A percentile compares a stretch with the other conserved stretches of the same genome.
Conservation (phyloP, 2,797 vertebrate genomes). For the Sparidentex hasta region DNA sequence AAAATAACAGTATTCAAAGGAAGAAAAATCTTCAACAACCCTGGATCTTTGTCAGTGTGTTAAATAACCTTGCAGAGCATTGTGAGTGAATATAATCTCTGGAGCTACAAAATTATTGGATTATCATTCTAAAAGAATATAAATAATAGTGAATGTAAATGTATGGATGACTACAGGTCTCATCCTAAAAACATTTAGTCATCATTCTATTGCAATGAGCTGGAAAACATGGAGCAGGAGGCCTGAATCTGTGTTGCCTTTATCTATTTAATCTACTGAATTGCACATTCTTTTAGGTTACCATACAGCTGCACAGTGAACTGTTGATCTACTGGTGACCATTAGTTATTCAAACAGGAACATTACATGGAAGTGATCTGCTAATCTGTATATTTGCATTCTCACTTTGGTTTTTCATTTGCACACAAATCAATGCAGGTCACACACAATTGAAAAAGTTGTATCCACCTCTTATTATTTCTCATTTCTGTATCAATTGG, state of each 20-base stretch:
- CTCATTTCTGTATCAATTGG: slow-evolving; percentile 35
- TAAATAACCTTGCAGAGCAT: slow-evolving; percentile 64
- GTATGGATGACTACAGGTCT: slow-evolving; percentile 48
- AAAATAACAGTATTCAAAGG: slow-evolving; percentile 77
- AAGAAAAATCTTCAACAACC: slow-evolving; percentile 72
- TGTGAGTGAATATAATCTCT: slow-evolving; percentile 72
- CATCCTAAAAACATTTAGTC: slow-evolving; percentile 61
- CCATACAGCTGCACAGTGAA: slow-evolving; percentile 59
- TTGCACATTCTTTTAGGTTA: slow-evolving; percentile 69
- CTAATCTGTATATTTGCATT: slow-evolving; percentile 58
- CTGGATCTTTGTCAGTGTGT: slow-evolving; percentile 68
- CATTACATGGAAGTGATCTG: slow-evolving; percentile 53
- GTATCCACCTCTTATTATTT: slow-evolving; percentile 38
- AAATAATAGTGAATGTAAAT: slow-evolving; percentile 61
- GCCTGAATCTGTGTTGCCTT: slow-evolving; percentile 29
- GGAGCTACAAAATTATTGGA: slow-evolving; percentile 74
- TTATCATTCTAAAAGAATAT: slow-evolving; percentile 61
- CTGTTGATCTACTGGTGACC: slow-evolving; percentile 50
- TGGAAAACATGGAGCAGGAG: slow-evolving; percentile 45
- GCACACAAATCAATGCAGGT: slow-evolving; percentile 68
- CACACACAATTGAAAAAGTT: slow-evolving; percentile 42
- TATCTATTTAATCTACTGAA: slow-evolving; percentile 52
- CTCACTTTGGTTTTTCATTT: slow-evolving; percentile 81
- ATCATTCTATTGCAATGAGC: slow-evolving; percentile 62
- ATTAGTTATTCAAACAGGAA: slow-evolving; percentile 51